Conservation (phyloP, 2,888 invertebrate species). For the Bimastos eiseni region DNA sequence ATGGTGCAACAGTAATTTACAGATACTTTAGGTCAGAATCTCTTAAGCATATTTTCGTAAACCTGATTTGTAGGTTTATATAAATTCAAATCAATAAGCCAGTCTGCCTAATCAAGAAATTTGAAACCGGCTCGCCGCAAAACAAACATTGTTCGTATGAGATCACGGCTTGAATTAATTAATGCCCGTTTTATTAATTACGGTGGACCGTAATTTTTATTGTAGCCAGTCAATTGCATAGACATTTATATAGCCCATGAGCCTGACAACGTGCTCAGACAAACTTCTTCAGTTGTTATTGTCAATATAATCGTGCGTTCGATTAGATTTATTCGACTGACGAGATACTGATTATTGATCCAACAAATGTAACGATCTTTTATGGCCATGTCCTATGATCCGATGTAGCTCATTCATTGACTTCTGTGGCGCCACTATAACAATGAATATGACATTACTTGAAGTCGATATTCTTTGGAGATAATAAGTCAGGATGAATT, state of each 20-base stretch:
- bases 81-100: neutral
- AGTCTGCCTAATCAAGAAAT: neutral
- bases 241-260: no score
- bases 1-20: neutral
- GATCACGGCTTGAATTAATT: neutral
- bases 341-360: neutral
- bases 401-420: neutral
- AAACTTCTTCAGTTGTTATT: neutral
- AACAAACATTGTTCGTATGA: neutral
- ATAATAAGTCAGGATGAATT: neutral
- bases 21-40: neutral
- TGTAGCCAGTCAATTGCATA: no score
- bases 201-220: no score
- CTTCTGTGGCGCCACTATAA: neutral
- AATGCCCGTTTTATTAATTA: neutral
- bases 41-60: neutral
- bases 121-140: neutral
- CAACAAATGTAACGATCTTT: neutral
- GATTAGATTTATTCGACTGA: neutral
- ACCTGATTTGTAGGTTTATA: neutral
- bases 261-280: neutral
- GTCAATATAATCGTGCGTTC: neutral
- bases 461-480: neutral
- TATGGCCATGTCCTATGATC: neutral
- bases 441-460: neutral